Percentiles rank a stretch among this genome's conserved stretches.
Conservation (phyloP, 92 coral and sea anemone species). For the Paragorgia papillata region DNA sequence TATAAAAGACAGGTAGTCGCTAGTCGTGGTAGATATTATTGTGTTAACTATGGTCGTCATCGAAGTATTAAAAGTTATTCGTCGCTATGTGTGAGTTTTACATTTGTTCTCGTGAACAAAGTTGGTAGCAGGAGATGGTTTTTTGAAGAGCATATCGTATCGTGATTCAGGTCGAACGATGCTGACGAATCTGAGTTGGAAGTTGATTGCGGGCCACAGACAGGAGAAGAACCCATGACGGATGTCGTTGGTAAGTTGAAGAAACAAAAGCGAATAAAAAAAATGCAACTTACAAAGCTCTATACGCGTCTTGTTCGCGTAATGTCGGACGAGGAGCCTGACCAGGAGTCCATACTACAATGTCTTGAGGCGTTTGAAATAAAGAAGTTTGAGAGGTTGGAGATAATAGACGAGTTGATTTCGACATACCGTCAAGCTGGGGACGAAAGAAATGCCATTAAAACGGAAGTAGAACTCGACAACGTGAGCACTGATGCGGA, state of each 20-base stretch:
- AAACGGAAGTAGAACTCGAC: conserved; percentile 20
- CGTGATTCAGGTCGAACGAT: not conserved
- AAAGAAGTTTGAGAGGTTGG: conserved; percentile 6
- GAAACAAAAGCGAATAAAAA: conserved; percentile 32
- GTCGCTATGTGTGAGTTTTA: not conserved
- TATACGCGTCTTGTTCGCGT: conserved; percentile 24
- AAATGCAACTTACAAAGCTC: conserved; percentile 29
- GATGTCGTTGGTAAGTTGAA: conserved; percentile 1
- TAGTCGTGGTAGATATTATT: too few species aligned
- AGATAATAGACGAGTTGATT: conserved; percentile 20
- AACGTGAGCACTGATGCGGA: conserved; percentile 24
- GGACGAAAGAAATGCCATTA: conserved; percentile 17
- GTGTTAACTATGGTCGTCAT: not conserved
- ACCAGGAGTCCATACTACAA: not conserved
- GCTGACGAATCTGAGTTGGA: not conserved
- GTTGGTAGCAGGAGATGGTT: conserved; percentile 35
- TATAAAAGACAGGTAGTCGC: too few species aligned
- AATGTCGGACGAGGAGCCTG: conserved; percentile 22
- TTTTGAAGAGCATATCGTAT: not conserved
- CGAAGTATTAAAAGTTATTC: not conserved
- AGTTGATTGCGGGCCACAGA: not conserved
- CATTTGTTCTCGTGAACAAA: conserved; percentile 16
- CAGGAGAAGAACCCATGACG: not conserved
- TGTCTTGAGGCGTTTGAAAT: conserved; percentile 16
- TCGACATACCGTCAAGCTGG: conserved; percentile 6